Percentiles rank a stretch among this genome's conserved stretches.
Conservation (phyloP, 2,888 invertebrate genomes). For the Hyposoter didymator region DNA sequence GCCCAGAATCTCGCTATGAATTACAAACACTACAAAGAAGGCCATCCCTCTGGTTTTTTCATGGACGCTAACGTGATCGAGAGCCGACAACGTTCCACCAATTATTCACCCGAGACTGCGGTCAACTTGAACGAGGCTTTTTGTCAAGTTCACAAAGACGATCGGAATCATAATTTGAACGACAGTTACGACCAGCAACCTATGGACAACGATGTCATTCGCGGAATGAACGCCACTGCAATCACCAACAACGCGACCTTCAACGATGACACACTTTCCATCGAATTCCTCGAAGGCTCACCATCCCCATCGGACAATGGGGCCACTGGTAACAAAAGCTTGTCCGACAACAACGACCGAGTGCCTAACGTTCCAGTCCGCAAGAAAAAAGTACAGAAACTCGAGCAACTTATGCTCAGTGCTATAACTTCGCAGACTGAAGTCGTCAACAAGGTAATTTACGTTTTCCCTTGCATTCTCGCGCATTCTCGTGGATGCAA, state of each 20-base stretch:
- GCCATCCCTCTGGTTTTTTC: slow-evolving; percentile 28
- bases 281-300: slow-evolving; percentile 80
- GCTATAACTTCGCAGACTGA: slow-evolving; percentile 83
- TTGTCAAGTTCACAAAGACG: slow-evolving; percentile 74
- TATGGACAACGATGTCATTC: slow-evolving; percentile 68
- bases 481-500: neutral
- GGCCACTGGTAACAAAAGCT: slow-evolving; percentile 73
- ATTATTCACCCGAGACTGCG: slow-evolving; percentile 78
- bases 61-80: slow-evolving; percentile 50
- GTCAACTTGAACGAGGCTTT: slow-evolving; percentile 82
- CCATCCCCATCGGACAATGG: slow-evolving; percentile 78
- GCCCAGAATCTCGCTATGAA: slow-evolving; percentile 74
- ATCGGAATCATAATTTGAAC: slow-evolving; percentile 76
- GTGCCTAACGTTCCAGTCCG: slow-evolving; percentile 79
- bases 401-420: slow-evolving; percentile 81
- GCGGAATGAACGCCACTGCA: slow-evolving; percentile 76
- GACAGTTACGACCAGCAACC: slow-evolving; percentile 76
- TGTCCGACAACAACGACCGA: slow-evolving; percentile 78
- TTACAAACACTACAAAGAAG: slow-evolving; percentile 74
- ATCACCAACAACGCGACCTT: slow-evolving; percentile 82
- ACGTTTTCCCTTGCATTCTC: neutral
- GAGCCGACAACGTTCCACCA: slow-evolving; percentile 52
- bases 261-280: slow-evolving; percentile 81
- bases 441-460: slow-evolving; percentile 81
- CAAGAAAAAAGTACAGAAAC: slow-evolving; percentile 81